A percentile compares a stretch with the other conserved stretches of the same genome.
These are phyloP conservation scores for Nothocercus julius DNA, from an alignment of 2,113 vertebrate species.

Conservation along the genomic window DNA sequence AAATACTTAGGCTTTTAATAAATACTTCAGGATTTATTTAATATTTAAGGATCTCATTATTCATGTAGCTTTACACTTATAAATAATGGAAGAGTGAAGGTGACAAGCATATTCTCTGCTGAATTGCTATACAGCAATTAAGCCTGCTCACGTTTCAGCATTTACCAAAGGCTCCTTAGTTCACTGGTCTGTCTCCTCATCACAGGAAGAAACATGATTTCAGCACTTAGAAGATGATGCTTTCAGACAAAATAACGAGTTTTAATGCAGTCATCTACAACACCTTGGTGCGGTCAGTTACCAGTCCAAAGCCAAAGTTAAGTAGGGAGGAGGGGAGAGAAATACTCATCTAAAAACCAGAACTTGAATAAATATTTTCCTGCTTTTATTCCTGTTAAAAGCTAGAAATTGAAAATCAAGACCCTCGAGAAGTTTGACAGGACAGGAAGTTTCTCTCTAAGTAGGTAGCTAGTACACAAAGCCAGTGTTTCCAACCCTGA, in stretches of 20 bases:
- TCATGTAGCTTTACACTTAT: neutral
- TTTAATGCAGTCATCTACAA: neutral
- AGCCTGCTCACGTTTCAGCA: neutral
- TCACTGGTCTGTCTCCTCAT: neutral
- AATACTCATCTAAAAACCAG: rapidly evolving
- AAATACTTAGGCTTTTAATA: neutral
- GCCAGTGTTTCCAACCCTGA: neutral
- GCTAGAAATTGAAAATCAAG: neutral
- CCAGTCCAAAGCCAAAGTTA: neutral
- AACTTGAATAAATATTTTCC: neutral
- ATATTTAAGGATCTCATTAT: neutral
- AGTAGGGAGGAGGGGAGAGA: neutral
- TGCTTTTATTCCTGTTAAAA: neutral
- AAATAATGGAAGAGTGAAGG: neutral
- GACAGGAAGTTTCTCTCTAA: neutral
- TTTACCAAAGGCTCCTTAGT: neutral
- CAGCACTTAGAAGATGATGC: constrained; percentile 3
- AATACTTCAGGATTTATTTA: neutral
- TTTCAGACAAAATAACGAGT: constrained; percentile 28
- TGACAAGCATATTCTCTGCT: neutral
- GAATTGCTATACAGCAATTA: neutral
- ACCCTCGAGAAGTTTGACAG: neutral
- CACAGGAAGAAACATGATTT: neutral
- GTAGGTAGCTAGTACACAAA: neutral
- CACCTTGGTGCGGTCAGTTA: neutral